Evolutionary conservation across 2,797 vertebrate species (phyloP).

Genomic region (Sebastes steindachneri): DNA sequence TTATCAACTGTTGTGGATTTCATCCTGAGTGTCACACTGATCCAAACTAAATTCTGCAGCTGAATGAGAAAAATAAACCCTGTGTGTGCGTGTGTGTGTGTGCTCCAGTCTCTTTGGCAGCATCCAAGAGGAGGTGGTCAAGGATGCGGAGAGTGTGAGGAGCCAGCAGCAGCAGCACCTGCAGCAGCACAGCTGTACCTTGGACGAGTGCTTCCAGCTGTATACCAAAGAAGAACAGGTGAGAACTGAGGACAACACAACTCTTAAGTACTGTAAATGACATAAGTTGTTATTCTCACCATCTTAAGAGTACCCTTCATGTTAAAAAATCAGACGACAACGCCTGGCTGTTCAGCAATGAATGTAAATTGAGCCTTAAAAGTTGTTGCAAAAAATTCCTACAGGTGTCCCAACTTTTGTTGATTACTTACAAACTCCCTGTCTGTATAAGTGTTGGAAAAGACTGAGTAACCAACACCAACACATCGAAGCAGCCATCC

Average conservation of each 20-base stretch:
- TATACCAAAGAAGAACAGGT: slow-evolving; percentile 99
- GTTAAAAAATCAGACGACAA: too few species aligned
- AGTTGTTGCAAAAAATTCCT: too few species aligned
- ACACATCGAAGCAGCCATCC: too few species aligned
- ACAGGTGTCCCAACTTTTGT: too few species aligned
- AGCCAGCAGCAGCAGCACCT: slow-evolving; percentile 89
- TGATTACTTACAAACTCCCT: too few species aligned
- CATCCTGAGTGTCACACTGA: not conserved
- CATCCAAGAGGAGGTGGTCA: slow-evolving; percentile 91
- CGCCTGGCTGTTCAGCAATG: too few species aligned
- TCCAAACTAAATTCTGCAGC: not conserved
- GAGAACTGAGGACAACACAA: not conserved
- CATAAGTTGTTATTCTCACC: too few species aligned
- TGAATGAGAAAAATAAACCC: not conserved
- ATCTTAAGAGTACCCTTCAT: too few species aligned
- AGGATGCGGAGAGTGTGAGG: slow-evolving; percentile 89
- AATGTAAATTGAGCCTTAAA: too few species aligned
- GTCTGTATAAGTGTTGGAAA: too few species aligned
- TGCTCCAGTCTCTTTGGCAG: slow-evolving; percentile 88
- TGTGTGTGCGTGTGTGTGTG: not conserved
- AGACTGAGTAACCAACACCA: too few species aligned
- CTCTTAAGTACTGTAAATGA: too few species aligned
- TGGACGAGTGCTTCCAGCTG: slow-evolving; percentile 93
- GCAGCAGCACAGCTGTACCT: slow-evolving; percentile 90
- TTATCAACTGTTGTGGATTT: not conserved